These are phyloP conservation scores for Nephrotoma appendiculata DNA, from an alignment of 2,888 invertebrate species.

Conservation along the genomic window DNA sequence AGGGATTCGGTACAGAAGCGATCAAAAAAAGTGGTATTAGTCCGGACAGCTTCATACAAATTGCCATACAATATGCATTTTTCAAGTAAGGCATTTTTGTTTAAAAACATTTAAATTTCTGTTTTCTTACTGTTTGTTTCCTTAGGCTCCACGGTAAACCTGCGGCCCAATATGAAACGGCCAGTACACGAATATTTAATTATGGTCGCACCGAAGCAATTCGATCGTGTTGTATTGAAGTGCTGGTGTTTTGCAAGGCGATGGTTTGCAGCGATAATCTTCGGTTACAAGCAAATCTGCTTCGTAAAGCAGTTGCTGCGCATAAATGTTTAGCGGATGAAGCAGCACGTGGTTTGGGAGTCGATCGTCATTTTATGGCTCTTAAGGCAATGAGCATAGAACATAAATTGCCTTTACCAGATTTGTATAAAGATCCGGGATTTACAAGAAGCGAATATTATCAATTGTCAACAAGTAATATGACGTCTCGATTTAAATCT, in stretches of 20 bases:
- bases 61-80: conserved; percentile 84
- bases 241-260: conserved; percentile 58
- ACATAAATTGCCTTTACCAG: conserved; percentile 56
- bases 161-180: conserved; percentile 85
- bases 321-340: conserved; percentile 65
- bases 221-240: conserved; percentile 74
- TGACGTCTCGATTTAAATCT: conserved; percentile 62
- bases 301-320: conserved; percentile 56
- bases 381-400: conserved; percentile 70
- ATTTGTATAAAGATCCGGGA: conserved; percentile 55
- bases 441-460: conserved; percentile 61
- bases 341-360: conserved; percentile 50
- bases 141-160: conserved; percentile 52
- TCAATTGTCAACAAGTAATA: conserved; percentile 82
- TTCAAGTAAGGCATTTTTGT: conserved; percentile 39
- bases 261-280: conserved; percentile 43
- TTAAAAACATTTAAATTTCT: not conserved
- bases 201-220: conserved; percentile 91
- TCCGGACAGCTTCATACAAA: conserved; percentile 91
- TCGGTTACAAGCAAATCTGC: conserved; percentile 44
- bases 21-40: conserved; percentile 77
- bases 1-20: conserved; percentile 71
- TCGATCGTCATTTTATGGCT: conserved; percentile 87
- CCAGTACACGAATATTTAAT: conserved; percentile 67
- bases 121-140: not conserved